Conservation (phyloP, 2,113 vertebrate genomes). For the Pelmatolapia mariae region DNA sequence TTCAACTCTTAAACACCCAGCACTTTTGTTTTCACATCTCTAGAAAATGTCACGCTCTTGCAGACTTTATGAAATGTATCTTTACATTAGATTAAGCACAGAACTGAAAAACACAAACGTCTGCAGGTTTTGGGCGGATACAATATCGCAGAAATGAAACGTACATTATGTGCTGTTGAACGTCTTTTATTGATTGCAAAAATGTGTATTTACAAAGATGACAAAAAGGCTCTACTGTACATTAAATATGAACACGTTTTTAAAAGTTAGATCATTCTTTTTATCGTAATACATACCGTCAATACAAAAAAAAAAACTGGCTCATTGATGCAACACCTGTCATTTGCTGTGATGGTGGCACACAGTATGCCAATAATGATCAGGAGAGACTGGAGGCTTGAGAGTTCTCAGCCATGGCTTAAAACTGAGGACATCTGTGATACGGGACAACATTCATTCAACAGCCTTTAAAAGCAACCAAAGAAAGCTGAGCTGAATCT, state of each 20-base stretch:
- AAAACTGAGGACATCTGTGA: neutral
- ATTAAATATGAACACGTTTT: conserved; percentile 66
- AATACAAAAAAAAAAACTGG: conserved; percentile 61
- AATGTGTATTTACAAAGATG: conserved; percentile 57
- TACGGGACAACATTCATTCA: conserved; percentile 16
- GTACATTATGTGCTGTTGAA: neutral
- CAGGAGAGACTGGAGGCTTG: neutral
- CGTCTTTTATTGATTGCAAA: conserved; percentile 67
- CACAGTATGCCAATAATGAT: conserved; percentile 2
- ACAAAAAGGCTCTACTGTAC: conserved; percentile 46
- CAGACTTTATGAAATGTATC: neutral
- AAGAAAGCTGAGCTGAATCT: neutral
- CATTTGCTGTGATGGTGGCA: conserved; percentile 46
- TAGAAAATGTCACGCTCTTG: too few species aligned
- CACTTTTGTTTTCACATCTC: too few species aligned
- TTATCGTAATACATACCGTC: conserved; percentile 52
- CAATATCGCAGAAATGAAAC: conserved; percentile 7
- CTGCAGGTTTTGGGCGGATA: neutral
- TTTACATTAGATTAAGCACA: neutral
- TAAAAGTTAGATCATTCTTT: conserved; percentile 46
- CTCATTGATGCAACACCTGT: conserved; percentile 67
- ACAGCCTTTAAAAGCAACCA: neutral
- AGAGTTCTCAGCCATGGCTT: neutral
- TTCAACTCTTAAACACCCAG: too few species aligned
- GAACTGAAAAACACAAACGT: neutral